Percentiles rank a stretch among this genome's conserved stretches.
Conservation (phyloP, 1,140 invertebrate genomes). For the Nephila pilipes region DNA sequence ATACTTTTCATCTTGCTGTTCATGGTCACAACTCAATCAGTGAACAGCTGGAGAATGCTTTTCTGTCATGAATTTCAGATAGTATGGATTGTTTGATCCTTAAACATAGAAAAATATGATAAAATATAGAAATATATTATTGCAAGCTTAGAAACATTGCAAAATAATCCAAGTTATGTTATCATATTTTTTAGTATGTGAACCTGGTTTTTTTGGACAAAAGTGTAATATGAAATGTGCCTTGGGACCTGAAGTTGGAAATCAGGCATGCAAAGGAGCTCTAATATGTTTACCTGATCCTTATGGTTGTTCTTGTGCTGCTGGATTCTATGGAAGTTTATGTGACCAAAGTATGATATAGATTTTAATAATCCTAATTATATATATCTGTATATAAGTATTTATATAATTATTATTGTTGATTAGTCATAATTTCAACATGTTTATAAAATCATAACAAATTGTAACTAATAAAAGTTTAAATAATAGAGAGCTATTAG, state of each 20-base stretch:
- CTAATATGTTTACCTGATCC: conserved; percentile 75
- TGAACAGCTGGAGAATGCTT: too few species aligned
- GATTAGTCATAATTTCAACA: too few species aligned
- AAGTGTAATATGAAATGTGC: conserved; percentile 58
- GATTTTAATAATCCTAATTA: not conserved
- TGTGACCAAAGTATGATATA: conserved; percentile 62
- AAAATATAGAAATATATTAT: too few species aligned
- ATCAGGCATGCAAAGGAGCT: conserved; percentile 38
- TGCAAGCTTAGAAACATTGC: too few species aligned
- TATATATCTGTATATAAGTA: not conserved
- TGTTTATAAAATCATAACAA: too few species aligned
- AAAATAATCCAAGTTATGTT: not conserved
- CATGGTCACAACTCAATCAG: too few species aligned
- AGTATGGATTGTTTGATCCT: too few species aligned
- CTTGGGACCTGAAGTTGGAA: not conserved
- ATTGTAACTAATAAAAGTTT: too few species aligned
- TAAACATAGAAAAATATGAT: too few species aligned
- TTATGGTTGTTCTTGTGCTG: conserved; percentile 74
- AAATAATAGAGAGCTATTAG: too few species aligned
- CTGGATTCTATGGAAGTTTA: conserved; percentile 52
- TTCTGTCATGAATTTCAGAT: not conserved
- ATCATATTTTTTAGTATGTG: conserved; percentile 57
- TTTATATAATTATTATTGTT: too few species aligned
- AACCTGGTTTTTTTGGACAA: conserved; percentile 63
- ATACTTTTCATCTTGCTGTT: too few species aligned